These are phyloP conservation scores for Tromatobia lineatoria DNA, from an alignment of 2,888 invertebrate genomes.

Conservation along the genomic window DNA sequence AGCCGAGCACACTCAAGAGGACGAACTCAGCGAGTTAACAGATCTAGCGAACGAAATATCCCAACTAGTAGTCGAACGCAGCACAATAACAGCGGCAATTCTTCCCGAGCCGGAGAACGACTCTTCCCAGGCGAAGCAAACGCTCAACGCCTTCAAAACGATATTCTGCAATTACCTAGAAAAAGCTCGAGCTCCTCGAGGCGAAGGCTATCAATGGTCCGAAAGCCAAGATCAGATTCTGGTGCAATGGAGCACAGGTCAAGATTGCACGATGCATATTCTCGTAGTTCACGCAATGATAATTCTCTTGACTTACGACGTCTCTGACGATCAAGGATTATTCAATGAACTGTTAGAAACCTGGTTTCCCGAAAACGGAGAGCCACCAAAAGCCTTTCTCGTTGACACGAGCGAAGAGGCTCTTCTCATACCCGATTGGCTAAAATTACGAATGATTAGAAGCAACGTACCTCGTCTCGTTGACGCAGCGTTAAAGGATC, in stretches of 20 bases:
- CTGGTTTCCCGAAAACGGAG: slow-evolving; percentile 93
- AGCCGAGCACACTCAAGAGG: slow-evolving; percentile 90
- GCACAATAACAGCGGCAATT: slow-evolving; percentile 94
- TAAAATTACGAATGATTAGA: slow-evolving; percentile 94
- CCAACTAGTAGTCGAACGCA: slow-evolving; percentile 96
- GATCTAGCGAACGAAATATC: slow-evolving; percentile 93
- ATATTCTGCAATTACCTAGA: slow-evolving; percentile 92
- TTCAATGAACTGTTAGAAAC: slow-evolving; percentile 90
- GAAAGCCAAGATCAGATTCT: slow-evolving; percentile 92
- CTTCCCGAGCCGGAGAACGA: slow-evolving; percentile 88
- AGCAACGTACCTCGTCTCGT: slow-evolving; percentile 93
- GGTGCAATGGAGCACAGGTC: slow-evolving; percentile 92
- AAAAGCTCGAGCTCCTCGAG: slow-evolving; percentile 89
- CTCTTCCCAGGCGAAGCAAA: slow-evolving; percentile 85
- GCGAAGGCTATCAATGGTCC: slow-evolving; percentile 88
- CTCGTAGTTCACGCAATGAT: slow-evolving; percentile 94
- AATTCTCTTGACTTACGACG: slow-evolving; percentile 91
- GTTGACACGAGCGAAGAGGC: slow-evolving; percentile 94
- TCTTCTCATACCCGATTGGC: slow-evolving; percentile 95
- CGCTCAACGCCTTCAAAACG: slow-evolving; percentile 90
- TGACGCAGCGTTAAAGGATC: slow-evolving; percentile 93
- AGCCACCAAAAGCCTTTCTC: slow-evolving; percentile 92
- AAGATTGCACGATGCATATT: slow-evolving; percentile 92
- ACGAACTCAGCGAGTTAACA: slow-evolving; percentile 89
- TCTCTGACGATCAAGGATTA: slow-evolving; percentile 85